phyloP scores from a whole-genome alignment of 2,113 vertebrate species.

The Oncorhynchus nerka region DNA sequence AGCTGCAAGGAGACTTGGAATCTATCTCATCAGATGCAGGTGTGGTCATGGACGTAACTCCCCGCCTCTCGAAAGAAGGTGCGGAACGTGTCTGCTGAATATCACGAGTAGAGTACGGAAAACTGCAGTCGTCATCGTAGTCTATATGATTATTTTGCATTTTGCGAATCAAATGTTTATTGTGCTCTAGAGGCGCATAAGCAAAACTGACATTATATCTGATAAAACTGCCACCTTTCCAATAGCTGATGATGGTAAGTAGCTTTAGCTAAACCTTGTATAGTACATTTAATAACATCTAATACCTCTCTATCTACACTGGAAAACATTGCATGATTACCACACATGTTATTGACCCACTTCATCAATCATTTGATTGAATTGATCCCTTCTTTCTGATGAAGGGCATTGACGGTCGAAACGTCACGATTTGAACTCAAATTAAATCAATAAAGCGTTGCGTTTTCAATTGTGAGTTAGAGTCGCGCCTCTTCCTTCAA shows the following conservation, averaged over 20 bases:
- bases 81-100: slow-evolving; percentile 19
- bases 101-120: slow-evolving; percentile 37
- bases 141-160: slow-evolving; percentile 22
- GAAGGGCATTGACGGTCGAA: too few species aligned
- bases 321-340: neutral
- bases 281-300: slow-evolving; percentile 22
- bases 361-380: neutral
- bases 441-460: too few species aligned
- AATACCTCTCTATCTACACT: slow-evolving; percentile 7
- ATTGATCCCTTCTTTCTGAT: neutral
- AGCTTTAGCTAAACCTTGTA: slow-evolving; percentile 30
- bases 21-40: slow-evolving; percentile 43
- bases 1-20: slow-evolving; percentile 17
- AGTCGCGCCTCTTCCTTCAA: slow-evolving; percentile 3
- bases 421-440: slow-evolving; percentile 7
- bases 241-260: slow-evolving; percentile 50
- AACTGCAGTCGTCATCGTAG: slow-evolving; percentile 46
- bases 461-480: too few species aligned
- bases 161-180: slow-evolving; percentile 57
- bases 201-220: slow-evolving; percentile 51
- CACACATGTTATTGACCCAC: neutral
- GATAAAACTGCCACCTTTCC: slow-evolving; percentile 32
- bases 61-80: neutral
- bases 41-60: slow-evolving; percentile 29
- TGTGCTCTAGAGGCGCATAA: slow-evolving; percentile 42